Percentiles rank a stretch among this genome's conserved stretches.
Conservation (phyloP, 2,797 vertebrate species). For the Enteromius radiatus region DNA sequence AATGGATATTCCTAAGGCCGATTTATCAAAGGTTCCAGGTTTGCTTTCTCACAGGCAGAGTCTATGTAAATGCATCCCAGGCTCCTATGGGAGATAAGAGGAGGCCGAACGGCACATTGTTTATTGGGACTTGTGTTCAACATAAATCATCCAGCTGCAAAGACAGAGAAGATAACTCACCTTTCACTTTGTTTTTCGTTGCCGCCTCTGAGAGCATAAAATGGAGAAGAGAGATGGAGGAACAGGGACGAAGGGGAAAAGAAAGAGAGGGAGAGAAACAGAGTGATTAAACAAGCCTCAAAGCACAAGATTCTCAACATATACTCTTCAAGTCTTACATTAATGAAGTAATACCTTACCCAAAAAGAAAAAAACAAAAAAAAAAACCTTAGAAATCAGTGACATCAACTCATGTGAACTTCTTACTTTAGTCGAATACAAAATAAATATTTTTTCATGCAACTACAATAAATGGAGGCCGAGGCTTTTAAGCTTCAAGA, state of each 20-base stretch:
- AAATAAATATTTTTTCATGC: not conserved
- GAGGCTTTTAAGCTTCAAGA: not conserved
- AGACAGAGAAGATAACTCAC: slow-evolving; percentile 88
- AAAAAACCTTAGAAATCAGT: not conserved
- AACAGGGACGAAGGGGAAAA: slow-evolving; percentile 74
- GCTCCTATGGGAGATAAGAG: slow-evolving; percentile 74
- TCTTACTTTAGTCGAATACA: not conserved
- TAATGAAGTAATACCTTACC: not conserved
- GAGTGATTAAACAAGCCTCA: slow-evolving; percentile 81
- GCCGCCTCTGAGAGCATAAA: slow-evolving; percentile 89
- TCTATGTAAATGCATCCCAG: slow-evolving; percentile 73
- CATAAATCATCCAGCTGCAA: slow-evolving; percentile 79
- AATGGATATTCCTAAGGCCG: slow-evolving; percentile 60
- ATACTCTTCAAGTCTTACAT: slow-evolving; percentile 52
- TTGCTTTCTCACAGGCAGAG: slow-evolving; percentile 60
- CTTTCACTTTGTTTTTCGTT: slow-evolving; percentile 95
- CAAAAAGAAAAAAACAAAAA: no score
- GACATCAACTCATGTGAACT: not conserved
- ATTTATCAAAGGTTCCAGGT: slow-evolving; percentile 58
- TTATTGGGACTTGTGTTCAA: slow-evolving; percentile 75
- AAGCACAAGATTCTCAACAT: slow-evolving; percentile 59
- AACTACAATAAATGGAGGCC: not conserved
- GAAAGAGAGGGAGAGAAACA: slow-evolving; percentile 77
- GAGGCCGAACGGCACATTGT: slow-evolving; percentile 71
- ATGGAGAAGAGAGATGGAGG: slow-evolving; percentile 74